These are phyloP conservation scores for Philopotamus ludificatus DNA, from an alignment of 1,140 invertebrate genomes.

Conservation along the genomic window DNA sequence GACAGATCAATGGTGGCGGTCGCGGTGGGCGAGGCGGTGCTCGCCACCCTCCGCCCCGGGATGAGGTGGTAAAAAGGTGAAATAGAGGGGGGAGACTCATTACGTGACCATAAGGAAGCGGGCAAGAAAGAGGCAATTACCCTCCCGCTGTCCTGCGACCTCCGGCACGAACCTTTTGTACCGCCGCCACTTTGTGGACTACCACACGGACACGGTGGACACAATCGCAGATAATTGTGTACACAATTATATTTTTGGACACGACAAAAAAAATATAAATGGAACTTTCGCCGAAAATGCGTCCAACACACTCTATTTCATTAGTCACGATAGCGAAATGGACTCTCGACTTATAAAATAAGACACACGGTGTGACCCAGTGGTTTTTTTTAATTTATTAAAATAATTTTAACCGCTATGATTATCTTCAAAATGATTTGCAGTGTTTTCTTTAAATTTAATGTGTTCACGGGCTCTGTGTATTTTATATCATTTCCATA, in stretches of 20 bases:
- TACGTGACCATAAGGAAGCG: constrained; percentile 41
- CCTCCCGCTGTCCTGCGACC: constrained; percentile 32
- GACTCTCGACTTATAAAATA: no score
- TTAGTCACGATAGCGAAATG: no score
- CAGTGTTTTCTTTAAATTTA: no score
- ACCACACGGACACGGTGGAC: constrained; percentile 3
- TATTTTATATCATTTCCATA: no score
- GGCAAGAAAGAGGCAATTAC: constrained; percentile 40
- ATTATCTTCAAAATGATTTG: no score
- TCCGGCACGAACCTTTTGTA: constrained; percentile 27
- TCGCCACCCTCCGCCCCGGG: no score
- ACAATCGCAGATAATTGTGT: constrained; percentile 19
- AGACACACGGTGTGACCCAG: no score
- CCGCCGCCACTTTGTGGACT: constrained; percentile 12
- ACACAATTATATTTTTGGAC: background rate
- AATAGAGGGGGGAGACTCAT: constrained; percentile 25
- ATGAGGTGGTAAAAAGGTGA: constrained; percentile 2
- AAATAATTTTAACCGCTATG: no score
- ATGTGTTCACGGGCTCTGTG: no score
- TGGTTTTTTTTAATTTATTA: no score
- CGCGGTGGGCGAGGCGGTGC: constrained; percentile 6
- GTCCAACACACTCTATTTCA: no score
- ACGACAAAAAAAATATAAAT: background rate
- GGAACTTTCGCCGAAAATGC: no score
- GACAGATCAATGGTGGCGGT: constrained; percentile 11